Conservation (phyloP, 1,140 invertebrate species). For the Zaprionus ghesquierei region DNA sequence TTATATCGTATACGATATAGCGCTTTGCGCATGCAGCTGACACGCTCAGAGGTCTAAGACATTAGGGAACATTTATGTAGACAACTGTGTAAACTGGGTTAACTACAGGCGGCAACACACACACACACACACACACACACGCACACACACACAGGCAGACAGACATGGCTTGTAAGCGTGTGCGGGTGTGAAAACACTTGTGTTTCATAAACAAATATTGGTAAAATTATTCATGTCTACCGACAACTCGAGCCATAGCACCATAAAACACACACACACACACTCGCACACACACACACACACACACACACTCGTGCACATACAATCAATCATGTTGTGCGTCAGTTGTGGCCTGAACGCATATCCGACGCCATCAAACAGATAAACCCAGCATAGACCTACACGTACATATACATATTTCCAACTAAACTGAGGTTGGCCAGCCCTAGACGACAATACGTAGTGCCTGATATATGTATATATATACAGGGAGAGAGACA, state of each 20-base stretch:
- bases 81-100: slow-evolving; percentile 76
- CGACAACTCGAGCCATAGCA: neutral
- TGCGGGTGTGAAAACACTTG: slow-evolving; percentile 63
- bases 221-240: slow-evolving; percentile 65
- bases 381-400: slow-evolving; percentile 14
- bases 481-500: neutral
- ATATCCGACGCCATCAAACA: slow-evolving; percentile 25
- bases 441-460: neutral
- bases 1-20: neutral
- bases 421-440: neutral
- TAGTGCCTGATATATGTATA: neutral
- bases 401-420: too few relatives aligned
- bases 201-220: slow-evolving; percentile 73
- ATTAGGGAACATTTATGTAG: slow-evolving; percentile 16
- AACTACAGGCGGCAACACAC: slow-evolving; percentile 42
- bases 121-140: slow-evolving; percentile 16
- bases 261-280: neutral
- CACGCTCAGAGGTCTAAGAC: slow-evolving; percentile 5
- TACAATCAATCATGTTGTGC: slow-evolving; percentile 46
- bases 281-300: neutral
- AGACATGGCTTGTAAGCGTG: neutral
- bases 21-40: neutral
- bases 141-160: slow-evolving; percentile 26
- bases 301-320: slow-evolving; percentile 1
- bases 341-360: slow-evolving; percentile 31